Conservation (phyloP, 1,140 invertebrate species). For the Fopius arisanus region DNA sequence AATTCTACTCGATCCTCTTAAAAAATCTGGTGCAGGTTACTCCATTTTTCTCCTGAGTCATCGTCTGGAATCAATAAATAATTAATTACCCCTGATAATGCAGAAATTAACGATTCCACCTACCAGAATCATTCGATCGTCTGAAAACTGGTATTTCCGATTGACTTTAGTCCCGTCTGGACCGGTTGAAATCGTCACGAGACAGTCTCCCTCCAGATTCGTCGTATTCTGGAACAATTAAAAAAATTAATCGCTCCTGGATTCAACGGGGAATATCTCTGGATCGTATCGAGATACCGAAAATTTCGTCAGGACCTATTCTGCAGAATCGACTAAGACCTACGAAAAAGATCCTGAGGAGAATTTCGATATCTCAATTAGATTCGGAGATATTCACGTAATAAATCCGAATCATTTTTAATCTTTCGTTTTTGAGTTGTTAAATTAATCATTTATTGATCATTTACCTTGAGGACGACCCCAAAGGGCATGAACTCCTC, state of each 20-base stretch:
- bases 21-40: conserved; percentile 52
- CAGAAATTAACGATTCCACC: conserved; percentile 42
- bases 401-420: too few species aligned
- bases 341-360: too few species aligned
- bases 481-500: conserved; percentile 56
- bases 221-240: conserved; percentile 63
- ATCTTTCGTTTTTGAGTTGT: neutral
- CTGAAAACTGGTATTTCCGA: conserved; percentile 67
- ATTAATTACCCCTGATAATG: conserved; percentile 6
- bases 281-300: too few species aligned
- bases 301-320: too few species aligned
- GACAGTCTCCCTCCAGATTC: conserved; percentile 63
- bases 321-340: too few species aligned
- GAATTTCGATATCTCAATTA: too few species aligned
- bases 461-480: conserved; percentile 50
- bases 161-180: conserved; percentile 63
- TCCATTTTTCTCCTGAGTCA: conserved; percentile 50
- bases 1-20: conserved; percentile 33
- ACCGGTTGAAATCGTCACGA: conserved; percentile 64
- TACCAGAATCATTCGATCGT: conserved; percentile 68
- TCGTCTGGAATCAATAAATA: conserved; percentile 40
- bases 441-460: neutral
- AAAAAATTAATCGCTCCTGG: too few species aligned
- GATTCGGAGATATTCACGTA: too few species aligned
- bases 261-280: too few species aligned